Evolutionary conservation across 1,140 invertebrate species (phyloP).

Genomic region (Melipona quadrifasciata): DNA sequence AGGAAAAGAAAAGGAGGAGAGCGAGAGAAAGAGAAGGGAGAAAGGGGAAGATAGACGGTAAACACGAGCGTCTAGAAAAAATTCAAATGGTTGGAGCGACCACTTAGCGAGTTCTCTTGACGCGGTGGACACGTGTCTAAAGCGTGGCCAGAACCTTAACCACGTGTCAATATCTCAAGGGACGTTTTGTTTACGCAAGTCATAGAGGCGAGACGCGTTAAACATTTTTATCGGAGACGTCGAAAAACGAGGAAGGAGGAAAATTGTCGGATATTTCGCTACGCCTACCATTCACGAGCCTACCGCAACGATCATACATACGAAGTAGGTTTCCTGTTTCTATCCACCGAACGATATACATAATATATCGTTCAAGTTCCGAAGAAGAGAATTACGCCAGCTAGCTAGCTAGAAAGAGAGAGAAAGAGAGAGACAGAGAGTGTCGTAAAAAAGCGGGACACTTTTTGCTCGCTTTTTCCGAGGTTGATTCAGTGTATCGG

Average conservation of each 20-base stretch:
- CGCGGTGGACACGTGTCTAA: conserved; percentile 70
- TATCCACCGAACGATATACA: background rate
- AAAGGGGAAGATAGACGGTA: conserved; percentile 45
- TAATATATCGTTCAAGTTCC: background rate
- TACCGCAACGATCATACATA: background rate
- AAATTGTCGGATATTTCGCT: background rate
- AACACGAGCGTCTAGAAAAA: conserved; percentile 67
- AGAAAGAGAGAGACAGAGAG: too few species aligned
- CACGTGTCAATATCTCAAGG: conserved; percentile 71
- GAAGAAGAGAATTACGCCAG: background rate
- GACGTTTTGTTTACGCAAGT: conserved; percentile 67
- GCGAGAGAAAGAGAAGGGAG: conserved; percentile 20
- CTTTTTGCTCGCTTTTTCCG: background rate
- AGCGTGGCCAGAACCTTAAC: conserved; percentile 61
- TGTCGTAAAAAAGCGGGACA: background rate
- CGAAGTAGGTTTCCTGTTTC: too few species aligned
- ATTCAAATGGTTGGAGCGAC: conserved; percentile 66
- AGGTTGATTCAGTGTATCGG: background rate
- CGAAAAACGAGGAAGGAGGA: background rate
- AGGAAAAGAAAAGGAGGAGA: conserved; percentile 21
- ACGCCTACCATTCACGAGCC: background rate
- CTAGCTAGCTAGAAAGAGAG: too few species aligned
- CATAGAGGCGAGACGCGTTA: conserved; percentile 55
- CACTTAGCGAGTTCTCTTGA: conserved; percentile 69
- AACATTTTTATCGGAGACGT: conserved; percentile 56